These are phyloP conservation scores for Bimastos eiseni DNA, from an alignment of 2,888 invertebrate species.

Conservation along the genomic window DNA sequence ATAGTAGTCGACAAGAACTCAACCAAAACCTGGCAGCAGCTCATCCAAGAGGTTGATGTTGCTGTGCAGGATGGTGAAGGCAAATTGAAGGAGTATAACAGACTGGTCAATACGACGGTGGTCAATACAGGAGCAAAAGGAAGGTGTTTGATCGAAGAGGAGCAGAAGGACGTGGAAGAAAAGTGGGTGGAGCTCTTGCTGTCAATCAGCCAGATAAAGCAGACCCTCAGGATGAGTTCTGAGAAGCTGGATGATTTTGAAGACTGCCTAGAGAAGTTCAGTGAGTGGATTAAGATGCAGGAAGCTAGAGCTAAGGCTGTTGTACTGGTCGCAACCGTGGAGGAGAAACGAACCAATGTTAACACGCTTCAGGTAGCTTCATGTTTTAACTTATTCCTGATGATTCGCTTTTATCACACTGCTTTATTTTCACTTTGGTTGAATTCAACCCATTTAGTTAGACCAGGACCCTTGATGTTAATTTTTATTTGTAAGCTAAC, in stretches of 20 bases:
- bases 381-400: neutral
- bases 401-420: neutral
- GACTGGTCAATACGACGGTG: constrained; percentile 65
- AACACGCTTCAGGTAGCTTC: constrained; percentile 70
- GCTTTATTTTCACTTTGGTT: neutral
- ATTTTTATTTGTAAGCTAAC: too few relatives aligned
- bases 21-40: neutral
- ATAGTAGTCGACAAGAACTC: neutral
- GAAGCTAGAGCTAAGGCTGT: constrained; percentile 86
- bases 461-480: neutral
- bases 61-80: constrained; percentile 55
- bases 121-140: constrained; percentile 41
- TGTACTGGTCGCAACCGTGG: constrained; percentile 76
- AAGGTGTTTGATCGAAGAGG: constrained; percentile 66
- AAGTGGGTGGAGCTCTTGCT: constrained; percentile 73
- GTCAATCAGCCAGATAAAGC: constrained; percentile 49
- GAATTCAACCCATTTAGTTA: neutral
- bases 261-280: constrained; percentile 75
- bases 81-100: constrained; percentile 72
- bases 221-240: constrained; percentile 75
- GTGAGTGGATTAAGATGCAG: constrained; percentile 82
- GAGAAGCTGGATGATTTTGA: constrained; percentile 88
- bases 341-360: constrained; percentile 79
- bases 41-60: constrained; percentile 8
- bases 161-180: constrained; percentile 84